phyloP scores from a whole-genome alignment of 2,888 invertebrate genomes.

The Noctua pronuba region DNA sequence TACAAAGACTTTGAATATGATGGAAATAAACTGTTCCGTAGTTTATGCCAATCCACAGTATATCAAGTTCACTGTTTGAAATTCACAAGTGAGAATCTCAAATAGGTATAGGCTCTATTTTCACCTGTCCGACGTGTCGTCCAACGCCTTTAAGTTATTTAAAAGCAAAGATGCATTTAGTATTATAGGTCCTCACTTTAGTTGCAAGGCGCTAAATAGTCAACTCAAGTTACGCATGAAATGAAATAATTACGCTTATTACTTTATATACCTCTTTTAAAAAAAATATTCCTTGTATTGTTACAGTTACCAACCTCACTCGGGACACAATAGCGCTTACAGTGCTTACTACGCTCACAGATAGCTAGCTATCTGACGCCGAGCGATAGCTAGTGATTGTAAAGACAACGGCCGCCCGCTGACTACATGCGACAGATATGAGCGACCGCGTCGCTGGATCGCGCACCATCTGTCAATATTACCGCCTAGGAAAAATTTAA shows the following conservation, averaged over 20 bases:
- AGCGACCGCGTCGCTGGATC: slow-evolving; percentile 53
- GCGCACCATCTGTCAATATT: slow-evolving; percentile 62
- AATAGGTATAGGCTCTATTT: not conserved
- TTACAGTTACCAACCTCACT: slow-evolving; percentile 87
- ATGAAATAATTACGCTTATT: not conserved
- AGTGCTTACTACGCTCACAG: slow-evolving; percentile 88
- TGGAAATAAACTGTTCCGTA: not conserved
- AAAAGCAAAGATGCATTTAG: slow-evolving; percentile 18
- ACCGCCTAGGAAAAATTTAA: slow-evolving; percentile 31
- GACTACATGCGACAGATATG: slow-evolving; percentile 49
- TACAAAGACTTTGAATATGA: not conserved
- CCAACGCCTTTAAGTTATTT: slow-evolving; percentile 10
- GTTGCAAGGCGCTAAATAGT: slow-evolving; percentile 11
- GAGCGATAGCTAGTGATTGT: slow-evolving; percentile 60
- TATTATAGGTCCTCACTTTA: not conserved
- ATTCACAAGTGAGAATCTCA: not conserved
- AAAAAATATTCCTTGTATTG: slow-evolving; percentile 8
- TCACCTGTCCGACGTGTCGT: not conserved
- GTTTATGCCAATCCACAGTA: not conserved
- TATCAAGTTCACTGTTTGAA: not conserved
- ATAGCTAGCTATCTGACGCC: slow-evolving; percentile 72
- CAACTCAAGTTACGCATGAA: not conserved
- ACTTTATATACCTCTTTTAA: not conserved
- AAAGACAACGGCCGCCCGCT: slow-evolving; percentile 67
- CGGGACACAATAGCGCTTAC: slow-evolving; percentile 85